Conservation (phyloP, 2,113 vertebrate genomes). For the Harpagus bidentatus region DNA sequence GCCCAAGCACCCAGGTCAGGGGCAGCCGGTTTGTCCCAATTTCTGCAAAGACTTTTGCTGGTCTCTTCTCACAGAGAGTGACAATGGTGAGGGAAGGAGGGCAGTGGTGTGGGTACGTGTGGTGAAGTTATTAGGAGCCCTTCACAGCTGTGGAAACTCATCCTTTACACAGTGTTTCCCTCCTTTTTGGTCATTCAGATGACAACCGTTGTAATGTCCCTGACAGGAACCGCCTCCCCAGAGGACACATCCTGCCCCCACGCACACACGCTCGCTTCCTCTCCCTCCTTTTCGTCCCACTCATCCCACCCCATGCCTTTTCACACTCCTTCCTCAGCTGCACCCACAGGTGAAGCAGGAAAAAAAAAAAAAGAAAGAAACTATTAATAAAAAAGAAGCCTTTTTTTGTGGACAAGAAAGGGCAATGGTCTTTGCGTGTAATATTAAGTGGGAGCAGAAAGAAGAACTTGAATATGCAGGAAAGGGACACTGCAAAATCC, state of each 20-base stretch:
- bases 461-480: neutral
- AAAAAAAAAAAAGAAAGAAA: neutral
- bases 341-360: neutral
- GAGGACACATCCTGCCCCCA: neutral
- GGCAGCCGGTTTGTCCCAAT: neutral
- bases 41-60: neutral
- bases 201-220: conserved; percentile 25
- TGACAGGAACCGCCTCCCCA: conserved; percentile 32
- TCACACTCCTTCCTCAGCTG: neutral
- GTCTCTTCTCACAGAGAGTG: neutral
- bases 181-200: conserved; percentile 44
- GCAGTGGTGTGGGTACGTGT: neutral
- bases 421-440: neutral
- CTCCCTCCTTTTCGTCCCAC: neutral
- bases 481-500: neutral
- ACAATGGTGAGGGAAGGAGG: neutral
- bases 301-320: neutral
- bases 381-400: accelerated
- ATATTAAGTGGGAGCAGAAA: neutral
- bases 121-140: neutral
- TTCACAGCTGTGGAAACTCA: conserved; percentile 41
- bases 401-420: neutral
- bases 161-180: neutral
- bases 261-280: accelerated
- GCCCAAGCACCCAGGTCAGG: neutral